phyloP scores from a whole-genome alignment of 1,140 invertebrate species.

The Tigriopus japonicus region DNA sequence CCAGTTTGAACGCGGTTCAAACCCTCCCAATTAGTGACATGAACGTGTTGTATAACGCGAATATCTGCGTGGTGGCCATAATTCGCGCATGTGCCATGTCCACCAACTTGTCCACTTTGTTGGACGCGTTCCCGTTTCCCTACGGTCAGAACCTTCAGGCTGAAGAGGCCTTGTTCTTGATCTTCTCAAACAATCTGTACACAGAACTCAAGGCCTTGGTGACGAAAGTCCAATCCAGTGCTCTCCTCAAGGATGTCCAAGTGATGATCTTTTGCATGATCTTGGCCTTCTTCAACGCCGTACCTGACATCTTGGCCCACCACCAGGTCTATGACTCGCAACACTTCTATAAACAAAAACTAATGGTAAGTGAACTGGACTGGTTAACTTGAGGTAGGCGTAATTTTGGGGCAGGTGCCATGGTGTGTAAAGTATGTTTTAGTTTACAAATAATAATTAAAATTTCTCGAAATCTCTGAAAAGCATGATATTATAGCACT shows the following conservation, averaged over 20 bases:
- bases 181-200: not conserved
- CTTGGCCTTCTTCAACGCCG: not conserved
- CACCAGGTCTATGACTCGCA: not conserved
- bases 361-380: not conserved
- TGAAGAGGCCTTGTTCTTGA: not conserved
- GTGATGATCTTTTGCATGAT: not conserved
- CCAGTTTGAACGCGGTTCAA: not conserved
- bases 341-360: not conserved
- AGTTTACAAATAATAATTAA: no score
- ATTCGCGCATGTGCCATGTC: not conserved
- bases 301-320: not conserved
- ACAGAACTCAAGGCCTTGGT: not conserved
- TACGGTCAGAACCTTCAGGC: not conserved
- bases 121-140: not conserved
- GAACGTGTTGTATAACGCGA: not conserved
- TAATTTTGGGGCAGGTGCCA: no score
- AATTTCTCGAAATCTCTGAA: no score
- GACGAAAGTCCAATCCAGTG: not conserved
- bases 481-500: no score
- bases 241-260: not conserved
- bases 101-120: not conserved
- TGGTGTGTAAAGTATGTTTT: no score
- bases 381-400: no score
- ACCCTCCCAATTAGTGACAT: not conserved
- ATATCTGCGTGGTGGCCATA: not conserved